Base-by-base conservation (phyloP, 1,140 invertebrate genomes). In the Belonocnema kinseyi region DNA sequence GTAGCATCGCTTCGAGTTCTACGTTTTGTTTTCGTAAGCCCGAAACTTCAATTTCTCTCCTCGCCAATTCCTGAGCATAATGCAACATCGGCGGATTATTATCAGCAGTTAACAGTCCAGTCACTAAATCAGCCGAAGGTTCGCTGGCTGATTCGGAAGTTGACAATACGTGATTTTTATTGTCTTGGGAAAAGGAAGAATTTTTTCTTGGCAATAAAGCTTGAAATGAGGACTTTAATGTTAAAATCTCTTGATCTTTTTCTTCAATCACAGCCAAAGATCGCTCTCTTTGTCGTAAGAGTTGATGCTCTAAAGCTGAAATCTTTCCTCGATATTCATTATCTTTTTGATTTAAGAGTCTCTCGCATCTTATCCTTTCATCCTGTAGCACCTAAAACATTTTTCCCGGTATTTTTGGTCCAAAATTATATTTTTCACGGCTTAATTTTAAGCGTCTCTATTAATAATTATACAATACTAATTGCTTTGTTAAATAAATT, bases 1-100 rank as follows among this genome's bases (percentile, higher is more conserved):
- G 87, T 12, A 95, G 89, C 0, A 93, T 90, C 17, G 93, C 93
- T 88, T 97, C 96, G 1, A 96, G 87, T 56, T 94, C 92, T 77
- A 95, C 93, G 84, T 96, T 96, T 72, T 95, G 93, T 85, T 94
- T 95, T 75, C 96, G 92, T 10, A 97, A 90, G 54, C 93, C 92
- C 0, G 94, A 93, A 54, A 97, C 94, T 86, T 97, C 96, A 12
- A 97, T 94, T 81, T 97, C 96, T 85, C 95, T 95, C 10, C 96
- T 90, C 0, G 96, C 95, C 75, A 97, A 87, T 89, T 97, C 96
- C 88, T 97, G 96, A 66, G 94, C 95, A 87, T 97, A 97, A 91
- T 97, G 96, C 19, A 97, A 86, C 92, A 97, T 94, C 78, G 95
- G 95, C 13, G 94, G 94, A 82, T 92, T 94, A 81, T 92, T 94